Percentiles rank a stretch among this genome's conserved stretches.
phyloP scores from a whole-genome alignment of 2,113 vertebrate genomes.

The Alces alces region DNA sequence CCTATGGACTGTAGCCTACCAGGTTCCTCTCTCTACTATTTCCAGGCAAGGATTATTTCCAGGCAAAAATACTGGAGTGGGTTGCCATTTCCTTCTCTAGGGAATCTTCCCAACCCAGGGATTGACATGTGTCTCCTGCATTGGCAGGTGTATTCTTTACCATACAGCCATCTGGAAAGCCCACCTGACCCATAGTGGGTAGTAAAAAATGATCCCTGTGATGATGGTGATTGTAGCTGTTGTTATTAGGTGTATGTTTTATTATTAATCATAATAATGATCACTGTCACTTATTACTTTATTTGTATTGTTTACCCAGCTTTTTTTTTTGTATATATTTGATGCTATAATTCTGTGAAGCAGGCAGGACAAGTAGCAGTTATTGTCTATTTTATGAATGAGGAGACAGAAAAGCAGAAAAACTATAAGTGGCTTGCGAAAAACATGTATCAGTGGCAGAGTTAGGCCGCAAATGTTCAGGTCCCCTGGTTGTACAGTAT shows the following conservation, averaged over 20 bases:
- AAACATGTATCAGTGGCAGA: neutral
- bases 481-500: neutral
- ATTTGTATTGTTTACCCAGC: neutral
- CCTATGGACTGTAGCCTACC: neutral
- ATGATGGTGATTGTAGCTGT: neutral
- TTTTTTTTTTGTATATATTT: neutral
- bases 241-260: neutral
- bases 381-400: neutral
- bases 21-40: neutral
- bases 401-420: neutral
- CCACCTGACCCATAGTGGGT: neutral
- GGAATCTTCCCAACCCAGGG: neutral
- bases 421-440: neutral
- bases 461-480: neutral
- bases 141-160: neutral
- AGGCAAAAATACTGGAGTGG: neutral
- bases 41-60: neutral
- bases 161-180: neutral
- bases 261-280: neutral
- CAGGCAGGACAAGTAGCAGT: neutral
- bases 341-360: neutral
- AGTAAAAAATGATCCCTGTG: neutral
- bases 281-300: neutral
- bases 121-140: neutral
- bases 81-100: neutral